Evolutionary conservation across 2,113 vertebrate genomes (phyloP), one percentile per base, ranked within the genome.

Genomic region (Suricata suricatta): DNA sequence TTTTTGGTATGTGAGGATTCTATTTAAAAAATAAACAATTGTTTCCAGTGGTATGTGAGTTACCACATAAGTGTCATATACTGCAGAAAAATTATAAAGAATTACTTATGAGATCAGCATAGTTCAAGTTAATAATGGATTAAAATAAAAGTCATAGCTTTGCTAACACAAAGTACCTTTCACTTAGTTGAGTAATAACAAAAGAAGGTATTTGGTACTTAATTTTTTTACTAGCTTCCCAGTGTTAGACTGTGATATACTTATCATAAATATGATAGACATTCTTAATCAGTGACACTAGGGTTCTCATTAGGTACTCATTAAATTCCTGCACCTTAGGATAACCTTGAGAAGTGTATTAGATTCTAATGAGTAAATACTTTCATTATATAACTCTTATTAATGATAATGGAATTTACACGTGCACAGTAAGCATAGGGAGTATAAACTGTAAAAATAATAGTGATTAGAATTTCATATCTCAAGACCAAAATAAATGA

Each of bases 281-380:
- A 98, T 80, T 97, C 96, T 97, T 98, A 98, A 99, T 99, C 98
- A 98, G 97, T 95, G 76, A 80, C 97, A 97, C 93, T 97, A 88
- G 96, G 97, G 96, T 97, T 98, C 98, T 98, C 98, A 99, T 99
- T 99, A 99, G 97, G 97, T 97, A 96, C 98, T 98, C 98, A 98
- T 99, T 99, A 99, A 98, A 98, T 81, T 97, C 98, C 97, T 95
- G 79, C 85, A 98, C 98, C 96, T 98, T 97, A 97, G 85, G 88
- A 96, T 98, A 98, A 99, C 98, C 99, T 99, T 99, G 98, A 99
- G 96, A 98, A 98, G 96, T 93, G 50, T 93, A 98, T 98, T 97
- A 98, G 97, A 96, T 60, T 47, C 97, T 98, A 99, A 99, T 98
- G 98, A 98, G 96, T 94, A 88, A 72, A 96, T 93, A 96, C 89